Conservation (phyloP, 53 echinoderm and acorn worm genomes). For the Stichopus horrens region DNA sequence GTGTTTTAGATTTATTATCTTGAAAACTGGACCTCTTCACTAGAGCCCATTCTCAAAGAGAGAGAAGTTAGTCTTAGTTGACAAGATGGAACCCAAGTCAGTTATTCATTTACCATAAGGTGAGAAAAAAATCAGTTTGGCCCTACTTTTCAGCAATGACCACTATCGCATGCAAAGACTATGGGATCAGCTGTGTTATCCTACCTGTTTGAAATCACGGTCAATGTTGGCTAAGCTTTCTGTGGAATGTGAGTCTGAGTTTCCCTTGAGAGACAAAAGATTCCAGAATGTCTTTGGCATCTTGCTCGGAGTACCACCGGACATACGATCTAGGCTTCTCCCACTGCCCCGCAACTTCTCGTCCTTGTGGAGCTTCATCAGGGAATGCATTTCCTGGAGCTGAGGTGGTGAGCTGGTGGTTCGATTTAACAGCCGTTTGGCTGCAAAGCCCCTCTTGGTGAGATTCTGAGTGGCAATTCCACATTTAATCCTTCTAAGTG, state of each 20-base stretch:
- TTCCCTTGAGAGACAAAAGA: slow-evolving; percentile 3
- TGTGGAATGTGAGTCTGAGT: neutral
- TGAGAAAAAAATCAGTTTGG: no score
- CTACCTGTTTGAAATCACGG: slow-evolving; percentile 1
- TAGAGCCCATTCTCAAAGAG: no score
- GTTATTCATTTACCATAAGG: no score
- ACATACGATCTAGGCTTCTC: slow-evolving; percentile 24
- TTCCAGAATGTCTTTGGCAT: slow-evolving; percentile 19
- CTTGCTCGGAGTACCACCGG: neutral
- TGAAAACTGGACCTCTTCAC: no score
- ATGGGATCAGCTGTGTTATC: neutral
- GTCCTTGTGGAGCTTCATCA: neutral
- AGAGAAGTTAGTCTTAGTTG: no score
- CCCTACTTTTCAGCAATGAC: no score
- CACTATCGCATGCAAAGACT: no score
- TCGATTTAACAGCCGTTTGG: slow-evolving; percentile 14
- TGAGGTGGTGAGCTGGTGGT: slow-evolving; percentile 32
- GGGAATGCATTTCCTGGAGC: slow-evolving; percentile 2
- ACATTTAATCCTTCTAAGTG: neutral
- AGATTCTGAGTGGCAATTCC: neutral
- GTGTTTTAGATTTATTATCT: no score
- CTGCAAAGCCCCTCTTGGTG: neutral
- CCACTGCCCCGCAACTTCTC: slow-evolving; percentile 2
- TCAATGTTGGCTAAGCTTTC: neutral
- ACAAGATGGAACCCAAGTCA: no score